Evolutionary conservation across 2,888 invertebrate genomes (phyloP), one percentile per base, ranked within the genome.

Genomic region (Troglohyphantes excavatus): DNA sequence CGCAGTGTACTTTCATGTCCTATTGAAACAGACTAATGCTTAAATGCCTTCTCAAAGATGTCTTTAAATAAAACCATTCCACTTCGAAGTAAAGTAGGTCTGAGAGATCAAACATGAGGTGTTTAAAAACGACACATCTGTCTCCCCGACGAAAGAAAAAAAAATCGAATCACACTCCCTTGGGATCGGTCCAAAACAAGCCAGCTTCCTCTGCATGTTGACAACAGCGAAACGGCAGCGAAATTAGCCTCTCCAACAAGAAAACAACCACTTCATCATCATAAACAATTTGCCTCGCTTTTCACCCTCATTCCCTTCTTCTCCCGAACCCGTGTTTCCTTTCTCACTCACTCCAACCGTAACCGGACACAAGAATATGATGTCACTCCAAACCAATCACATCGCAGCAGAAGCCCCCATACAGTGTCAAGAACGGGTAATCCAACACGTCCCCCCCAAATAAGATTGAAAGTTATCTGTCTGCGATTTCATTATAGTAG

Each of bases 381-480:
- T 79, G 79, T 79, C 79, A 67, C 43, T 43, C 23, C 23, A 17
- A 6, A 65, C 33, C 63, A 82, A 70, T 61, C 59, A 33, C 59
- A 68, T 68, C 53, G 29, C 83, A 83, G 72, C 39, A 39, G 39
- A 39, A 13, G 13, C 39, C 39, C 9, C 39, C 73, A 26, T 27
- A 21, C 26, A 39, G 79, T 70, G 78, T 78, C 79, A 79, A 79
- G 78, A 81, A 33, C 29, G n/a, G 26, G 73, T 72, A 87, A 84
- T 11, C 23, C 43, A 67, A 87, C 61, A 72, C 43, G 65, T 73
- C 59, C 78, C 86, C 61, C 21, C 65, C 79, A 87, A 81, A 81
- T 73, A 81, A 87, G 73, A 73, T 81, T 53, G 81, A 70, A 81
- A 87, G 73, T 73, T 81, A 81, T 81, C 79, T 73, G 70, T 67